These are phyloP conservation scores for Morpho deidamia DNA, from an alignment of 2,888 invertebrate species.

Conservation along the genomic window DNA sequence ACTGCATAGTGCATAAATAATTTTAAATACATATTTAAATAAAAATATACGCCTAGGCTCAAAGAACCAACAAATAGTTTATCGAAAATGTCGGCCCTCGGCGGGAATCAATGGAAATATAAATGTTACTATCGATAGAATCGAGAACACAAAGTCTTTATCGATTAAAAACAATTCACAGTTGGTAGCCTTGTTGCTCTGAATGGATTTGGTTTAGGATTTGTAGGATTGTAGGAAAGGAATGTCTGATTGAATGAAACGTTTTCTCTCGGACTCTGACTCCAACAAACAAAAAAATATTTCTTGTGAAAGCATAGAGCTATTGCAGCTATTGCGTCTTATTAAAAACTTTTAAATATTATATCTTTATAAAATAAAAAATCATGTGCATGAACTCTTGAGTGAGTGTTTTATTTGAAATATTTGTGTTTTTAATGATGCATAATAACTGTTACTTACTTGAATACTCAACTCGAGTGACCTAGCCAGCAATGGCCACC, in stretches of 20 bases:
- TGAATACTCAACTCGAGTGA: slow-evolving; percentile 46
- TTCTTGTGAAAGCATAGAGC: slow-evolving; percentile 71
- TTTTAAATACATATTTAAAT: no score
- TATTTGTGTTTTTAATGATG: slow-evolving; percentile 34
- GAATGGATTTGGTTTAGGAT: slow-evolving; percentile 1
- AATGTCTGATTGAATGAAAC: slow-evolving; percentile 14
- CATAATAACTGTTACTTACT: slow-evolving; percentile 37
- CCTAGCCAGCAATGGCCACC: slow-evolving; percentile 74
- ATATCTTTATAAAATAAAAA: slow-evolving; percentile 32
- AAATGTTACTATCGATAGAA: no score
- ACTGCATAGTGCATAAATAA: no score
- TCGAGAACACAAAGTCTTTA: no score
- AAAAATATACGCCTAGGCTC: no score
- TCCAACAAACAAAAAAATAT: slow-evolving; percentile 44
- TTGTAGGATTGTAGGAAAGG: slow-evolving; percentile 5
- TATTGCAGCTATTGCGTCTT: slow-evolving; percentile 60
- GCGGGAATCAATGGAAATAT: no score
- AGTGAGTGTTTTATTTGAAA: slow-evolving; percentile 58
- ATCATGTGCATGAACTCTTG: slow-evolving; percentile 74
- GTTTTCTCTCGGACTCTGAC: slow-evolving; percentile 6
- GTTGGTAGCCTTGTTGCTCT: not conserved
- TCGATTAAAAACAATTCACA: not conserved
- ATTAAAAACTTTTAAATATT: slow-evolving; percentile 32
- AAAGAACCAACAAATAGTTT: no score
- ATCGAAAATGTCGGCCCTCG: no score